Conservation (phyloP, 1,140 invertebrate genomes). For the Eufriesea mexicana region DNA sequence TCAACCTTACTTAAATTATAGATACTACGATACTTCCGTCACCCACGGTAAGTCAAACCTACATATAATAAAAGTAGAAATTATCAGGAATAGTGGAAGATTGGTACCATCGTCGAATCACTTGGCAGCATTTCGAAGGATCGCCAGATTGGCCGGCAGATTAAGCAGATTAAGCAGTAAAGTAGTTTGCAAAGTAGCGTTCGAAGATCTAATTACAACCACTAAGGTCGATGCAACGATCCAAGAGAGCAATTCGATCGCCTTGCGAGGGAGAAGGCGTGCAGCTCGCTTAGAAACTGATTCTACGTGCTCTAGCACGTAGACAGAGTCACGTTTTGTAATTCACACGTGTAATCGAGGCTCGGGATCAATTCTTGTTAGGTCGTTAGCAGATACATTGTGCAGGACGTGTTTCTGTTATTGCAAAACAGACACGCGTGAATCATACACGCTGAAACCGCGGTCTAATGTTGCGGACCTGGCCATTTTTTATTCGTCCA, state of each 20-base stretch:
- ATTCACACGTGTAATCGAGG: background rate
- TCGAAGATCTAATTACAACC: conserved; percentile 22
- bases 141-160: background rate
- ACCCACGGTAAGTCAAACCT: too few relatives aligned
- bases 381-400: background rate
- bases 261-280: background rate
- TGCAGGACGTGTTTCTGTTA: background rate
- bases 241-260: conserved; percentile 2
- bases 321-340: conserved; percentile 17
- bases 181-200: background rate
- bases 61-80: too few relatives aligned
- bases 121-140: background rate
- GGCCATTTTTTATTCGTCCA: background rate
- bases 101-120: background rate
- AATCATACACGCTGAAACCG: too few relatives aligned
- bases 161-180: background rate
- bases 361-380: background rate
- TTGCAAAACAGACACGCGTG: background rate
- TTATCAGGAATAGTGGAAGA: too few relatives aligned
- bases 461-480: background rate
- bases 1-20: too few relatives aligned
- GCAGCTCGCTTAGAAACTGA: background rate
- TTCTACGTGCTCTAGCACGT: background rate
- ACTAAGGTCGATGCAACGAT: conserved; percentile 10
- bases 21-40: too few relatives aligned